A percentile compares a stretch with the other conserved stretches of the same genome.
These are phyloP conservation scores for Rhimphoctona megacephalus DNA, from an alignment of 2,888 invertebrate species.

Conservation along the genomic window DNA sequence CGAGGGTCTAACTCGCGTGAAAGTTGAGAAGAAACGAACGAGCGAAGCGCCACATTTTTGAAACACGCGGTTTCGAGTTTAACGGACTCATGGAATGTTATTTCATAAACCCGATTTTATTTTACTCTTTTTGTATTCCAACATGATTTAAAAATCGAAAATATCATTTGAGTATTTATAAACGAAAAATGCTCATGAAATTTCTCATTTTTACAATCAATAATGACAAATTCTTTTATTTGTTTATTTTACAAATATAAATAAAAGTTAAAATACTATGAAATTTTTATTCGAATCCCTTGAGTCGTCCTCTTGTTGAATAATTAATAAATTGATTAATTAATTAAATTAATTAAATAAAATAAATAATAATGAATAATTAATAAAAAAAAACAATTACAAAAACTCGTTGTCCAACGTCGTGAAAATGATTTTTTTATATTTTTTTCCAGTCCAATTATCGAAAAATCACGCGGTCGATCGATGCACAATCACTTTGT, in stretches of 20 bases:
- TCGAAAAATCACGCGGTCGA: neutral
- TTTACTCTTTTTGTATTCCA: neutral
- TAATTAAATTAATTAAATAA: too few species aligned
- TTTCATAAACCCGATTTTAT: neutral
- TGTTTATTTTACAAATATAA: neutral
- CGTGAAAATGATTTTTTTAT: neutral
- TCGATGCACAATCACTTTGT: neutral
- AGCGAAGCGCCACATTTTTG: slow-evolving; percentile 28
- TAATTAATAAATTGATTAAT: too few species aligned
- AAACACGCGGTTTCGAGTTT: slow-evolving; percentile 24
- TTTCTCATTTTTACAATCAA: neutral
- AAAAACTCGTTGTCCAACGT: neutral
- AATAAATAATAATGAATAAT: too few species aligned
- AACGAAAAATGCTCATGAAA: neutral
- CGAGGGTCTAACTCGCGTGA: slow-evolving; percentile 77
- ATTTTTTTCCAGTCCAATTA: neutral
- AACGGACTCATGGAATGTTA: slow-evolving; percentile 3
- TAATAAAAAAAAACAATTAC: neutral
- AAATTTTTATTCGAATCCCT: neutral
- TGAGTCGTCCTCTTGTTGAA: neutral
- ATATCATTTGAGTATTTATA: neutral
- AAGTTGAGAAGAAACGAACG: slow-evolving; percentile 76
- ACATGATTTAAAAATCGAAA: neutral
- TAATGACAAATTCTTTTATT: neutral
- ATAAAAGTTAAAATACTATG: neutral